Evolutionary conservation across 2,888 invertebrate genomes (phyloP), one percentile per base, ranked within the genome.

Genomic region (Patella ulyssiponensis): DNA sequence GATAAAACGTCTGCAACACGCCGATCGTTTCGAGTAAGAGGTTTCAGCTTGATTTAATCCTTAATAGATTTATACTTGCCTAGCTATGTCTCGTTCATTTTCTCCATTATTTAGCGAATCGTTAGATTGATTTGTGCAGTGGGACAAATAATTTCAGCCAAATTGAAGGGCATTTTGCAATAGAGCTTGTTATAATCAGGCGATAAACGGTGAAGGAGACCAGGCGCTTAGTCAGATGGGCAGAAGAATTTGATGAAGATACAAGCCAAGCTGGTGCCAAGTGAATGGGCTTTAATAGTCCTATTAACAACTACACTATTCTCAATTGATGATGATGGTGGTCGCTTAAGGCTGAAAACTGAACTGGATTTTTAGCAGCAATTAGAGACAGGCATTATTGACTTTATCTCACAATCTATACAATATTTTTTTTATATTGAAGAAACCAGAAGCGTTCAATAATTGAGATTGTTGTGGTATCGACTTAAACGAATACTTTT

Each of bases 51-150:
- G 78, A 80, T 80, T 83, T 79, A 80, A 78, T 75, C 78, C 64
- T 75, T 83, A 83, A 83, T 83, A 81, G 83, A 83, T 83, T 83
- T 80, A 82, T 81, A 80, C 81, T 78, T 71, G 74, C 72, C 52
- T 69, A 64, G 73, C 73, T 74, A 71, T 73, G 79, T 64, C 77
- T 76, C 78, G 77, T 81, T 81, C 78, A 80, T 80, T 80, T 78
- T 80, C 73, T 73, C 75, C 78, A 80, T 83, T 80, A 81, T 74
- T 76, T 74, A 15, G 52, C 76, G 74, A 70, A 74, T 76, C 78
- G 69, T 71, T 69, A 69, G 53, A 77, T 79, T 79, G 79, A 79
- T 77, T 77, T 75, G 71, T 70, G 70, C 74, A 77, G 33, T 75
- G 77, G 64, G 75, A 75, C 77, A 77, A 69, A 75, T 77, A 79